phyloP scores from a whole-genome alignment of 2,113 vertebrate genomes.

The Anolis carolinensis region DNA sequence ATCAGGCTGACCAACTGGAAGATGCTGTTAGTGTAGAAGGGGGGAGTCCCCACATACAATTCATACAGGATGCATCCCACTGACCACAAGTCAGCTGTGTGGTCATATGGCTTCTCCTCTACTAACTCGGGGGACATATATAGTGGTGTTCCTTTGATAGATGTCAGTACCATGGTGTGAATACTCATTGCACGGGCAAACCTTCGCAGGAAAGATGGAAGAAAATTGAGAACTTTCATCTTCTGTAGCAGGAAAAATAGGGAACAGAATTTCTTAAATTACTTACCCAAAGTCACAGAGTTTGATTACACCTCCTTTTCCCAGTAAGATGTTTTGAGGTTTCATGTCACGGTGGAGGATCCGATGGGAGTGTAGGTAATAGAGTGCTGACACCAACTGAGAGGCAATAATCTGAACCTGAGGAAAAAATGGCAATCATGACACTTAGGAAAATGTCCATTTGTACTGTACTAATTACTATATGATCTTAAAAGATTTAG shows the following conservation, averaged over 20 bases:
- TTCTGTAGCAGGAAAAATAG: not conserved
- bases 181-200: conserved; percentile 96
- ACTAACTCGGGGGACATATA: conserved; percentile 98
- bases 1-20: conserved; percentile 94
- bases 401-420: conserved; percentile 90
- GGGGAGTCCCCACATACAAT: conserved; percentile 90
- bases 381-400: conserved; percentile 94
- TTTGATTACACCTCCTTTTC: conserved; percentile 90
- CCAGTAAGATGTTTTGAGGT: conserved; percentile 94
- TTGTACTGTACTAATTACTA: not conserved
- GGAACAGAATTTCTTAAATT: fast-evolving
- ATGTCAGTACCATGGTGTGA: conserved; percentile 94
- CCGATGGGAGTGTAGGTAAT: conserved; percentile 95
- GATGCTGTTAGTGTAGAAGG: conserved; percentile 95
- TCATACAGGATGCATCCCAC: conserved; percentile 97
- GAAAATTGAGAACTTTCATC: not conserved
- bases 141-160: conserved; percentile 95
- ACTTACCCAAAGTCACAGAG: conserved; percentile 96
- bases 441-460: not conserved
- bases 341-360: conserved; percentile 98
- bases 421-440: not conserved
- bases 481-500: not conserved
- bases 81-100: conserved; percentile 94
- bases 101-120: conserved; percentile 92
- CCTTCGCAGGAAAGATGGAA: conserved; percentile 57